Base-by-base conservation (phyloP, 2,113 vertebrate genomes). In the Thunnus thynnus region DNA sequence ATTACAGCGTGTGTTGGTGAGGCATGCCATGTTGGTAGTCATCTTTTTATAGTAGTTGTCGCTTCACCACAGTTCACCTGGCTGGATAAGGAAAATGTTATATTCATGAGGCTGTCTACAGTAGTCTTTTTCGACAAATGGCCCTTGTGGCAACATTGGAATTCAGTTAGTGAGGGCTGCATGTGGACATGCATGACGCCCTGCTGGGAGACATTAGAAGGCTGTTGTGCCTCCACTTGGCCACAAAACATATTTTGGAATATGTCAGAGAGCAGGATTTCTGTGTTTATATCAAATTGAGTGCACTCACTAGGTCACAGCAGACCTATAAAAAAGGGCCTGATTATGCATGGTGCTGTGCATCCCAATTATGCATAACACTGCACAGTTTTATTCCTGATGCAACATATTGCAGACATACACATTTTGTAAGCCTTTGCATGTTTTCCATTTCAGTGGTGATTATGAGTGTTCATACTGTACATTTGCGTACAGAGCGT, bases 71-170 rank as follows among this genome's bases (percentile, higher is more conserved):
- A 83, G 78, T 86, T 88, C 86, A 91, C 87, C 90, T 88, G 87
- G 72, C 65, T 68, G 72, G 69, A 86, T 89, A 78, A 76, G 81
- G 78, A 70, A 78, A 64, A 93, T 92, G 87, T 92, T 93, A 71
- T 86, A 92, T 94, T 94, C 91, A 94, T 91, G 79, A 91, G 81
- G 56, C 75, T 50, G 32, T 61, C 54, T 84, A 77, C 77, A 87
- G 69, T 84, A 78, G 70, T 77, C 46, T 83, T 67, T 84, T 82
- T 60, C 52, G 2, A 83, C 83, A 87, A 88, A 88, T 74, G 81
- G 79, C 66, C 84, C 84, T 74, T 5, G 63, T 88, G 84, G 83
- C 84, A 81, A 58, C 78, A 86, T 86, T 72, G 72, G 55, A 86
- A 90, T 87, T 91, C 80, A 77, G 80, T 78, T 82, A 72, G 72